phyloP scores from a whole-genome alignment of 2,888 invertebrate genomes.

The Augochlorella aurata region DNA sequence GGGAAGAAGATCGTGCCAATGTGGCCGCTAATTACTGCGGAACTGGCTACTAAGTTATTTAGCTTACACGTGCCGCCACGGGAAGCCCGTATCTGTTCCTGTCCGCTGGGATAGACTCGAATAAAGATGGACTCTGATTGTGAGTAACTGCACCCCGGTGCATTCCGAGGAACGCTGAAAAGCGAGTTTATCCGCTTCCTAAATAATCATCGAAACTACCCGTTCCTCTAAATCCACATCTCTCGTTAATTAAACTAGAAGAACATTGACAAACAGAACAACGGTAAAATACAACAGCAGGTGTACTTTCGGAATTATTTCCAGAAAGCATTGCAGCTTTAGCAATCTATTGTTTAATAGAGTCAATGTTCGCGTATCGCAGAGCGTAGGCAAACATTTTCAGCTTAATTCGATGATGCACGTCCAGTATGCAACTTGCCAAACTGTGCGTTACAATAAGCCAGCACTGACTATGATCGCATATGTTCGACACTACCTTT shows the following conservation, averaged over 20 bases:
- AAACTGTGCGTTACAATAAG: too few species aligned
- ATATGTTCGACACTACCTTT: too few species aligned
- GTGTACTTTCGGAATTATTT: neutral
- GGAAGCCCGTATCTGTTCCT: neutral
- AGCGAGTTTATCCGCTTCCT: neutral
- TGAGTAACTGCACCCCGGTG: conserved; percentile 22
- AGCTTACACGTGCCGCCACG: conserved; percentile 52
- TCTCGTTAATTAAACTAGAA: neutral
- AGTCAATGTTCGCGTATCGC: neutral
- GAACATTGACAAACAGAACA: neutral
- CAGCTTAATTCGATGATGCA: neutral
- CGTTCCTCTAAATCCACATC: neutral
- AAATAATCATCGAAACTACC: conserved; percentile 2
- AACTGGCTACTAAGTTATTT: conserved; percentile 63
- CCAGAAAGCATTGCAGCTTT: neutral
- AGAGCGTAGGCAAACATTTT: neutral
- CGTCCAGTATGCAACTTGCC: too few species aligned
- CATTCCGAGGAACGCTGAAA: conserved; percentile 13
- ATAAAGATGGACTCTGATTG: conserved; percentile 56
- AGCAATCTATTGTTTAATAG: neutral
- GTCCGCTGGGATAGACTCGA: conserved; percentile 39
- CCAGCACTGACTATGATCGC: neutral
- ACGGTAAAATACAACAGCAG: too few species aligned
- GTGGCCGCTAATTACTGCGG: conserved; percentile 60
- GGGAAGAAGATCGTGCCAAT: conserved; percentile 50